Evolutionary conservation across 2,888 invertebrate genomes (phyloP).

Genomic region (Pecten maximus): DNA sequence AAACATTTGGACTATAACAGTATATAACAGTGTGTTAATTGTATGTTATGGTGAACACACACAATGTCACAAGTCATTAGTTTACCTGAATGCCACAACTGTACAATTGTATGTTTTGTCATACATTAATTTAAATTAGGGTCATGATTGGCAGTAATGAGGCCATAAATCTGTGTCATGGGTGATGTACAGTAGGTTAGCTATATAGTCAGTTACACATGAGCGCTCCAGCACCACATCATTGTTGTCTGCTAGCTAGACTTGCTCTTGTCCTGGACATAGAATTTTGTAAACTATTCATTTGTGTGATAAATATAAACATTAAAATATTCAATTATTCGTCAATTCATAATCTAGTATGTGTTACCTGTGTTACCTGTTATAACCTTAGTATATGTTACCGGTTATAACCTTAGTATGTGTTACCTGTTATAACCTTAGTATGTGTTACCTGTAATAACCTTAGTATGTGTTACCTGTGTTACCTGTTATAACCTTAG

Average conservation of each 20-base stretch:
- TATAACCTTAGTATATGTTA: too few relatives aligned
- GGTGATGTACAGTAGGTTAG: neutral
- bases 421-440: too few relatives aligned
- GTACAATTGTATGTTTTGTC: neutral
- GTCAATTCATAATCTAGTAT: too few relatives aligned
- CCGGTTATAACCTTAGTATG: too few relatives aligned
- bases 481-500: too few relatives aligned
- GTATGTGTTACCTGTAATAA: too few relatives aligned
- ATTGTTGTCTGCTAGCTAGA: neutral
- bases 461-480: too few relatives aligned
- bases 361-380: too few relatives aligned
- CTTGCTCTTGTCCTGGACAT: neutral
- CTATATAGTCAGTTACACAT: neutral
- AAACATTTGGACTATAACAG: too few relatives aligned
- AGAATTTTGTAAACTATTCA: too few relatives aligned
- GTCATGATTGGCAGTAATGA: conserved; percentile 5
- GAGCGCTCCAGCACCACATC: neutral
- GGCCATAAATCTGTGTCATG: conserved; percentile 3
- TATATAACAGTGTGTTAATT: neutral
- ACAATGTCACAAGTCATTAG: neutral
- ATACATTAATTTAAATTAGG: neutral
- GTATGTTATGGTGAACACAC: neutral
- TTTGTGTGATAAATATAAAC: too few relatives aligned
- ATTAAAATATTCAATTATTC: too few relatives aligned
- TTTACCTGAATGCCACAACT: neutral